Evolutionary conservation across 1,140 invertebrate genomes (phyloP).

Genomic region (Drosophila orosa): DNA sequence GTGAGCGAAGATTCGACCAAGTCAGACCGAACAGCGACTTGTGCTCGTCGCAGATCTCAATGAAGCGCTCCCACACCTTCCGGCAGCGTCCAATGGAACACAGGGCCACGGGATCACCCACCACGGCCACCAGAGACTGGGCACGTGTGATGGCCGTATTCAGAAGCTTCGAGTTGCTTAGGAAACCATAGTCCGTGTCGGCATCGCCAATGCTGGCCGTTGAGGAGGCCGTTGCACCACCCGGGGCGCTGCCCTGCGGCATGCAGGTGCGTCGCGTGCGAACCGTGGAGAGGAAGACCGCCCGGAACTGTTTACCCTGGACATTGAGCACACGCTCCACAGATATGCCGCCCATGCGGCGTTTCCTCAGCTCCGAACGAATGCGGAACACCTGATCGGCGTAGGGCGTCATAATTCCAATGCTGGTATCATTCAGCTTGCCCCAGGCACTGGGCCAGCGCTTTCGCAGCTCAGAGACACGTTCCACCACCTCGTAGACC

Average conservation of each 20-base stretch:
- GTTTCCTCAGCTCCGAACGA: constrained; percentile 90
- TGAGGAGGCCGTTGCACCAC: constrained; percentile 54
- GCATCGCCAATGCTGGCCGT: constrained; percentile 84
- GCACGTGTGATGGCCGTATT: constrained; percentile 95
- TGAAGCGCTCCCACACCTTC: constrained; percentile 93
- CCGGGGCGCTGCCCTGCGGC: constrained; percentile 67
- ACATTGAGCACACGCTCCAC: constrained; percentile 95
- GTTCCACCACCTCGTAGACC: constrained; percentile 91
- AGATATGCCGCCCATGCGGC: constrained; percentile 90
- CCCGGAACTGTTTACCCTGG: constrained; percentile 95
- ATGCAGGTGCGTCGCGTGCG: constrained; percentile 90
- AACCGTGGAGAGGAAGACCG: constrained; percentile 93
- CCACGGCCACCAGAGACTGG: constrained; percentile 93
- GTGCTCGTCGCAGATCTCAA: constrained; percentile 90
- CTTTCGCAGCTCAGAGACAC: constrained; percentile 88
- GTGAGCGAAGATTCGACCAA: constrained; percentile 87
- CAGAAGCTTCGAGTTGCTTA: constrained; percentile 93
- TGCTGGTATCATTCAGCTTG: constrained; percentile 89
- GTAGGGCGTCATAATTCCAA: constrained; percentile 94
- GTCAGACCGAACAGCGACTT: constrained; percentile 92
- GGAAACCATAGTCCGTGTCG: constrained; percentile 92
- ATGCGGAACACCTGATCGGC: constrained; percentile 92
- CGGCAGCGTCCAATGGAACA: constrained; percentile 93
- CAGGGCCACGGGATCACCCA: constrained; percentile 94
- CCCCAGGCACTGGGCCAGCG: constrained; percentile 92